Base-by-base conservation (phyloP, 92 coral and sea anemone species). In the Chrysogorgia sp. region DNA sequence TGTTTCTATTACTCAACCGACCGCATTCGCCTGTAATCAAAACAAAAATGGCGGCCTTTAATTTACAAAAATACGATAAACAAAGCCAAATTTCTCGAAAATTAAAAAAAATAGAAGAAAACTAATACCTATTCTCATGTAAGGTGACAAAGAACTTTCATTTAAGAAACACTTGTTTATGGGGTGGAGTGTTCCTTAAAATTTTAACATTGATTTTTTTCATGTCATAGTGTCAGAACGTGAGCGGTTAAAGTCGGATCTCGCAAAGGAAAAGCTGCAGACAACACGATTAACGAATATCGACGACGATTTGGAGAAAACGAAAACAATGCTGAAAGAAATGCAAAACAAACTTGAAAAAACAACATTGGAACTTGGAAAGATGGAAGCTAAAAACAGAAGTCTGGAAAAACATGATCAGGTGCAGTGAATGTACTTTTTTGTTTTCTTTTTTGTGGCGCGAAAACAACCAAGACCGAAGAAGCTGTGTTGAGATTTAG, bases 301-400 rank as follows among this genome's bases (percentile, higher is more conserved):
- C 0, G 96, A 94, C 64, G 81, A 88, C 60, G 94, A 91, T 34
- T 76, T 94, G 30, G 80, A 81, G 3, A 74, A 37, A 25, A 55
- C 90, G 29, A 91, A 91, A 66, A 78, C 81, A 33, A 88, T 82
- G 37, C 75, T 94, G 72, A 82, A 81, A 24, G 90, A 83, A 13
- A 86, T 91, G 40, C 92, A 93, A 58, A 76, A 63, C 13, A 89
- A 86, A 68, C 80, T 93, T 9, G 86, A 86, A 71, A 85, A 77
- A 31, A 89, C 90, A 0, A 85, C 90, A 0, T 77, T 91, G 48
- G 98, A 91, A 47, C 97, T 93, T 52, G 97, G 86, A 71, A 93
- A 93, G 80, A 89, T 84, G 63, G 94, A 89, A 53, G 90, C 98
- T 30, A 93, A 88, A 82, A 93, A 93, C 81, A 90, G 86, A 47